These are phyloP conservation scores for Camptogramma bilineatum DNA, from an alignment of 2,888 invertebrate genomes.

Conservation along the genomic window DNA sequence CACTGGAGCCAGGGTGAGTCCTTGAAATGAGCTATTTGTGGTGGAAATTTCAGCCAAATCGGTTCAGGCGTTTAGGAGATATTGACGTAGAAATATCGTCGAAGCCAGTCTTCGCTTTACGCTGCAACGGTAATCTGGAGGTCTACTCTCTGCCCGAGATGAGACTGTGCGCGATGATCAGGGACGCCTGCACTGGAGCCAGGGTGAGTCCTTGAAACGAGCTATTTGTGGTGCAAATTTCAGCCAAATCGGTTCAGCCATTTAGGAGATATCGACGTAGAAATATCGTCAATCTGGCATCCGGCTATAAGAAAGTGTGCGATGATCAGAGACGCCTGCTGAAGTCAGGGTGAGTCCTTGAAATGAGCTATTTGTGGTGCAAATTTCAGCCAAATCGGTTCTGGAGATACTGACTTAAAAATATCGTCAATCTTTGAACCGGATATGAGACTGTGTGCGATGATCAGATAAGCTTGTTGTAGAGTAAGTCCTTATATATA, in stretches of 20 bases:
- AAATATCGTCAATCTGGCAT: no score
- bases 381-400: not conserved
- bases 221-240: not conserved
- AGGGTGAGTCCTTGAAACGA: conserved; percentile 63
- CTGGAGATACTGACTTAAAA: no score
- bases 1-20: conserved; percentile 78
- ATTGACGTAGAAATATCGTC: no score
- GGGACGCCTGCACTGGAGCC: conserved; percentile 87
- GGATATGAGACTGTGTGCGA: conserved; percentile 93
- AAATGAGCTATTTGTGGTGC: not conserved
- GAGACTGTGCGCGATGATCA: conserved; percentile 91
- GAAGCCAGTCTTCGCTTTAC: conserved; percentile 92
- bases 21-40: not conserved
- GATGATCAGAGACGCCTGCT: conserved; percentile 89
- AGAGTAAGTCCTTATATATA: conserved; percentile 65
- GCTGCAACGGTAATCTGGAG: conserved; percentile 96
- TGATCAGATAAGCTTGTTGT: conserved; percentile 90
- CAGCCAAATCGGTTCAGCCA: not conserved
- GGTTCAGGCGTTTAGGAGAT: not conserved
- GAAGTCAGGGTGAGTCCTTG: conserved; percentile 71
- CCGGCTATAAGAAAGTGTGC: conserved; percentile 95
- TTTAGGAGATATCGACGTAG: no score
- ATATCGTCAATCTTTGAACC: no score
- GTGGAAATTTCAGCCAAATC: not conserved
- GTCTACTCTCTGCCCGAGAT: conserved; percentile 96